phyloP scores from a whole-genome alignment of 1,140 invertebrate genomes.

The Varroa destructor region DNA sequence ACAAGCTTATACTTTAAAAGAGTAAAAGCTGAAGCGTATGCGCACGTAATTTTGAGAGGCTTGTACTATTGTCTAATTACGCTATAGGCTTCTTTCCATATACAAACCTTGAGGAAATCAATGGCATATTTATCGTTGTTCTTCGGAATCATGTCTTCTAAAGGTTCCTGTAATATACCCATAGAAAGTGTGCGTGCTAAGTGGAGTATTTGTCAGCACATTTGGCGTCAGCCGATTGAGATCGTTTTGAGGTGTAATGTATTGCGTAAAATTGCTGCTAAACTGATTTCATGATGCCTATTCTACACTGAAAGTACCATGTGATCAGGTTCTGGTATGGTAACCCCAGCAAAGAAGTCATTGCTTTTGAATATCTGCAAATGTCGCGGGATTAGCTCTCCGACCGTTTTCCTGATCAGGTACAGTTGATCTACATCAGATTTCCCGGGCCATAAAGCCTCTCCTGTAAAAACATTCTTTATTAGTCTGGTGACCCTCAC shows the following conservation, averaged over 20 bases:
- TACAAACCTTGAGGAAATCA: slow-evolving; percentile 67
- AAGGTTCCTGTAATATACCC: slow-evolving; percentile 45
- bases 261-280: too few relatives aligned
- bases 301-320: slow-evolving; percentile 38
- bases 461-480: slow-evolving; percentile 45
- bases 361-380: slow-evolving; percentile 89
- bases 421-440: slow-evolving; percentile 97
- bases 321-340: slow-evolving; percentile 64
- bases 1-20: slow-evolving; percentile 6
- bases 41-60: background rate
- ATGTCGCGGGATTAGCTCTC: slow-evolving; percentile 78
- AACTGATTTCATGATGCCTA: slow-evolving; percentile 29
- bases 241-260: too few relatives aligned
- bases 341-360: slow-evolving; percentile 76
- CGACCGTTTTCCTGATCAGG: slow-evolving; percentile 71
- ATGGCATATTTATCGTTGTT: slow-evolving; percentile 54
- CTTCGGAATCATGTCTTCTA: slow-evolving; percentile 67
- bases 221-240: too few relatives aligned
- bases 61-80: too few relatives aligned
- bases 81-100: background rate
- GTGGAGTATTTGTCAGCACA: too few relatives aligned
- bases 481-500: too few relatives aligned
- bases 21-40: slow-evolving; percentile 3
- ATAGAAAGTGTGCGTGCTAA: slow-evolving; percentile 4
- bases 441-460: slow-evolving; percentile 91